Conservation (phyloP, 2,888 invertebrate species). For the Coenonympha glycerion region DNA sequence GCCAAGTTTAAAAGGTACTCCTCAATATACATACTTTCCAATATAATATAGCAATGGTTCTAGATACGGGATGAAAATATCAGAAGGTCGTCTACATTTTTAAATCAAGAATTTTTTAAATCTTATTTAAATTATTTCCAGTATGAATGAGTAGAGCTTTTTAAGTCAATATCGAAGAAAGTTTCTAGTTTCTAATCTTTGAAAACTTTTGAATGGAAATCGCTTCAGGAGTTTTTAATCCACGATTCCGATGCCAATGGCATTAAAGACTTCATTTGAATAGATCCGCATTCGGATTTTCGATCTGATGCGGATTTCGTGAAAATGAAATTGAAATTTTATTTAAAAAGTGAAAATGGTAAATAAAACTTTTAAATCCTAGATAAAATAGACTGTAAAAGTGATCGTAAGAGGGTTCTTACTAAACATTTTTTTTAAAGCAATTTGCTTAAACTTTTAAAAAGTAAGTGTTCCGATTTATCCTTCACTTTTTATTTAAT, state of each 20-base stretch:
- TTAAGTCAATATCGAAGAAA: neutral
- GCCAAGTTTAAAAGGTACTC: too few species aligned
- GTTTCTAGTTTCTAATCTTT: constrained; percentile 10
- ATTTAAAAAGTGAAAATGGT: neutral
- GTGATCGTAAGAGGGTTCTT: too few species aligned
- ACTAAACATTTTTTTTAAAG: too few species aligned
- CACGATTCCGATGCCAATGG: constrained; percentile 22
- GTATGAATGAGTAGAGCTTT: neutral
- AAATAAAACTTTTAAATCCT: too few species aligned
- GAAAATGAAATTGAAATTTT: constrained; percentile 12
- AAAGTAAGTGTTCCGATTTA: too few species aligned
- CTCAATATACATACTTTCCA: too few species aligned
- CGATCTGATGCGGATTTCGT: neutral
- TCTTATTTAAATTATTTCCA: neutral
- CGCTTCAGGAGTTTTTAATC: constrained; percentile 21
- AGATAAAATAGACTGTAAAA: too few species aligned
- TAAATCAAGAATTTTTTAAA: neutral
- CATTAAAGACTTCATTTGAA: constrained; percentile 25
- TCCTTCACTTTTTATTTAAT: too few species aligned
- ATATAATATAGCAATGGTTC: too few species aligned
- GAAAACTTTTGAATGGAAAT: constrained; percentile 5
- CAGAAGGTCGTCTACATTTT: too few species aligned
- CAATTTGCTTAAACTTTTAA: too few species aligned
- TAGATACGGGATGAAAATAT: too few species aligned
- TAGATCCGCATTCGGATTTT: constrained; percentile 15